Percentiles rank a stretch among this genome's conserved stretches.
Conservation (phyloP, 2,888 invertebrate species). For the Perithous albicinctus region DNA sequence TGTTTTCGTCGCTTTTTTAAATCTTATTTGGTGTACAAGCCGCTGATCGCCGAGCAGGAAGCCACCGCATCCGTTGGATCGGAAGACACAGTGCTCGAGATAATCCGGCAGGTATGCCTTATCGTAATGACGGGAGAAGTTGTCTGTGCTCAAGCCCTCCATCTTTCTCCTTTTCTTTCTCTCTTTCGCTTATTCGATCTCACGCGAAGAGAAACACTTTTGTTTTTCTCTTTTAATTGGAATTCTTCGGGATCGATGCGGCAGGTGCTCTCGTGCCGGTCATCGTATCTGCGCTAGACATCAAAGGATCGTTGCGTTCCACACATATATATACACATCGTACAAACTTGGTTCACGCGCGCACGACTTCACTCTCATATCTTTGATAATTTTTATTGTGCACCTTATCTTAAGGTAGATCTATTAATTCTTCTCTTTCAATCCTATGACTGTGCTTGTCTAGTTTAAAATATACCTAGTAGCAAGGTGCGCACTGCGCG, state of each 20-base stretch:
- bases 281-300: constrained; percentile 81
- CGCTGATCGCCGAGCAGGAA: constrained; percentile 30
- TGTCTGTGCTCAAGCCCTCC: constrained; percentile 24
- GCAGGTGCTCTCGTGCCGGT: constrained; percentile 78
- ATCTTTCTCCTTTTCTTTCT: constrained; percentile 22
- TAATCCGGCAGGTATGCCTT: constrained; percentile 41
- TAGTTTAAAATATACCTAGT: constrained; percentile 2
- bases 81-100: constrained; percentile 42
- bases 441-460: constrained; percentile 65
- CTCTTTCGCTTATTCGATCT: constrained; percentile 22
- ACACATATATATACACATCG: constrained; percentile 54
- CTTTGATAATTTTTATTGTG: constrained; percentile 50
- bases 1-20: neutral
- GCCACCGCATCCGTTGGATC: constrained; percentile 36
- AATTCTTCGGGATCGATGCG: constrained; percentile 62
- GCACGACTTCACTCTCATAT: constrained; percentile 37
- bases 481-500: too few species aligned
- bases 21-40: constrained; percentile 36
- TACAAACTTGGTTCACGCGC: constrained; percentile 50
- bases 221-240: constrained; percentile 67
- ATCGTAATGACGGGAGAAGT: constrained; percentile 49
- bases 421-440: constrained; percentile 44
- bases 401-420: constrained; percentile 11
- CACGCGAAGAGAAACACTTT: constrained; percentile 57
- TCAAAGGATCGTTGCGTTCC: constrained; percentile 79